These are phyloP conservation scores for Trachelus troglodyta DNA, from an alignment of 2,888 invertebrate genomes.

Conservation along the genomic window DNA sequence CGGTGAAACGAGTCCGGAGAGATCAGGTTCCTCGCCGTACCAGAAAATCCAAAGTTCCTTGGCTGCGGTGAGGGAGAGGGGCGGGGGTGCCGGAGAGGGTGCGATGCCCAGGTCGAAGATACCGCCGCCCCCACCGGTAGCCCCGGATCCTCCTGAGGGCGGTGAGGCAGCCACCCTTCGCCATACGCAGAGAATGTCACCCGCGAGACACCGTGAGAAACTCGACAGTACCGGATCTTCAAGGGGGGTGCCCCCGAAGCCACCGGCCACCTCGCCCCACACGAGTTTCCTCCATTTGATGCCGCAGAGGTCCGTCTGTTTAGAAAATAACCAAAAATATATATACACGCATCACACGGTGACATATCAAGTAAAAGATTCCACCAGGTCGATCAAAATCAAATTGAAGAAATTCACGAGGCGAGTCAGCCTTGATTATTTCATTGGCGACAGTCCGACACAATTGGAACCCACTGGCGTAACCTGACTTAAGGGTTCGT, in stretches of 20 bases:
- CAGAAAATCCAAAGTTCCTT: conserved; percentile 99
- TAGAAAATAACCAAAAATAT: conserved; percentile 45
- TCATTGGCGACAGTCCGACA: neutral
- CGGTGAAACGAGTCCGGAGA: conserved; percentile 84
- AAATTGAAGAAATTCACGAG: neutral
- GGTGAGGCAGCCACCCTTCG: conserved; percentile 81
- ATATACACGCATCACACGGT: neutral
- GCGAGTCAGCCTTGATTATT: neutral
- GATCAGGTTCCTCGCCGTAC: conserved; percentile 98
- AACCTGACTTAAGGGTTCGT: neutral
- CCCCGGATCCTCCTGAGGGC: conserved; percentile 49
- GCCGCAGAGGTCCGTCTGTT: conserved; percentile 98
- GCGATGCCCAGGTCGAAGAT: conserved; percentile 68
- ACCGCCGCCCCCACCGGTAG: conserved; percentile 63
- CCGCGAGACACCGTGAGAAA: conserved; percentile 90
- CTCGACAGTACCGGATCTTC: conserved; percentile 92
- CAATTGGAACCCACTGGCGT: neutral
- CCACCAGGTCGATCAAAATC: no score
- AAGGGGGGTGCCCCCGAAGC: conserved; percentile 73
- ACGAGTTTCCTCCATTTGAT: conserved; percentile 98
- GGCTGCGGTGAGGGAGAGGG: conserved; percentile 85
- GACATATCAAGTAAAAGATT: neutral
- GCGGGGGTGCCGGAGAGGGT: conserved; percentile 75
- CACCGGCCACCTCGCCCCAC: conserved; percentile 77
- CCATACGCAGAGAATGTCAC: conserved; percentile 98